Evolutionary conservation across 2,888 invertebrate genomes (phyloP).

Genomic region (Danaus chrysippus): DNA sequence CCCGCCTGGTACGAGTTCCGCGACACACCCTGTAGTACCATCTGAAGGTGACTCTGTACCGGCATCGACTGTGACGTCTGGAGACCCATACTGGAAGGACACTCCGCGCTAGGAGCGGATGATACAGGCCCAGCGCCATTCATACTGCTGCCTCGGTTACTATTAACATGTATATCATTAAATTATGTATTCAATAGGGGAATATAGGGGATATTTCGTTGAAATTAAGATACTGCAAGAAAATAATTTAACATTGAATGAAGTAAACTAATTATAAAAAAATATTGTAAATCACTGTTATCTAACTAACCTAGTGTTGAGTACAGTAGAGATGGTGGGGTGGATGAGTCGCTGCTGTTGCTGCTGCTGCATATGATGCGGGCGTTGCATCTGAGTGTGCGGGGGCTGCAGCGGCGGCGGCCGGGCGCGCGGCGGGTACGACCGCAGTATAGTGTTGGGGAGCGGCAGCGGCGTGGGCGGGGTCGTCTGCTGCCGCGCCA

Average conservation of each 20-base stretch:
- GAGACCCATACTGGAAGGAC: constrained; percentile 26
- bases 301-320: constrained; percentile 37
- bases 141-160: constrained; percentile 51
- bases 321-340: constrained; percentile 41
- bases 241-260: too few species aligned
- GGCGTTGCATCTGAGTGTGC: constrained; percentile 37
- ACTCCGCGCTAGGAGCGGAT: constrained; percentile 30
- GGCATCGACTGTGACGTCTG: constrained; percentile 23
- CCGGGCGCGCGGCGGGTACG: constrained; percentile 42
- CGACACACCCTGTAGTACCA: constrained; percentile 70
- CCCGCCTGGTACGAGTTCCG: constrained; percentile 46
- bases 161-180: constrained; percentile 5
- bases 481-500: constrained; percentile 86
- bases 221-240: too few species aligned
- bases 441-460: constrained; percentile 82
- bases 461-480: constrained; percentile 84
- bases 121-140: constrained; percentile 46
- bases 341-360: constrained; percentile 36
- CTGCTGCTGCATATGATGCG: constrained; percentile 38
- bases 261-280: too few species aligned
- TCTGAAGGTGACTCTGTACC: constrained; percentile 66
- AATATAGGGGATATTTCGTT: too few species aligned
- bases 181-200: too few species aligned
- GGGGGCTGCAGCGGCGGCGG: constrained; percentile 46
- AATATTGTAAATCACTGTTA: not conserved